phyloP scores from a whole-genome alignment of 2,888 invertebrate genomes.

The Smittia aterrima region DNA sequence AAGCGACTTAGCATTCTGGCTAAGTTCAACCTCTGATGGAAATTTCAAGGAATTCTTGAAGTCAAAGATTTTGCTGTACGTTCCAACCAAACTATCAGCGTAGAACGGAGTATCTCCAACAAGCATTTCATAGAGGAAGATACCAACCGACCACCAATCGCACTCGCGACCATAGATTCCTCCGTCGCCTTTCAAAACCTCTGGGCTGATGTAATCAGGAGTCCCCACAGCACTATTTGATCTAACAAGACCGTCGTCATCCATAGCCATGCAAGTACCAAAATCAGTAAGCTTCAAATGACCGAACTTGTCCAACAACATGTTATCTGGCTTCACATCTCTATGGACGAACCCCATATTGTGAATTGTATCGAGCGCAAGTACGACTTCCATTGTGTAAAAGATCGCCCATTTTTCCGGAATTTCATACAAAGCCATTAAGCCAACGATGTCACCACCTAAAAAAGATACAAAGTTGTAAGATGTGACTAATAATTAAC shows the following conservation, averaged over 20 bases:
- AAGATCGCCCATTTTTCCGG: conserved; percentile 99
- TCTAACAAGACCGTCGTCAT: conserved; percentile 87
- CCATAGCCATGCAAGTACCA: conserved; percentile 99
- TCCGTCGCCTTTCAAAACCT: conserved; percentile 95
- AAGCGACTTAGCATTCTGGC: conserved; percentile 79
- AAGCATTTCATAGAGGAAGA: conserved; percentile 98
- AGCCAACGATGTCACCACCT: conserved; percentile 93
- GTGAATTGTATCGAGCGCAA: conserved; percentile 97
- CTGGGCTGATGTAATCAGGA: conserved; percentile 98
- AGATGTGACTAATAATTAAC: no score
- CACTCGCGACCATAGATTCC: conserved; percentile 96
- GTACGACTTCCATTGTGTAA: conserved; percentile 96
- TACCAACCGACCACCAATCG: conserved; percentile 99
- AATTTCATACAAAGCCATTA: conserved; percentile 98
- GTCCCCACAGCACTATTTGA: conserved; percentile 99
- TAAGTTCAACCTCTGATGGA: conserved; percentile 93
- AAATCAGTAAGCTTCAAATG: conserved; percentile 99
- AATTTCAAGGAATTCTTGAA: conserved; percentile 94
- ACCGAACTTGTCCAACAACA: conserved; percentile 92
- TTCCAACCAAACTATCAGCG: conserved; percentile 96
- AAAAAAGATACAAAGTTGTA: neutral
- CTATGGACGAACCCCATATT: conserved; percentile 95
- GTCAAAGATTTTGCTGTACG: conserved; percentile 99
- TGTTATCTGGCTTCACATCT: conserved; percentile 99
- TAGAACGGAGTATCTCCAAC: conserved; percentile 98